phyloP scores from a whole-genome alignment of 2,113 vertebrate genomes.

The Crotalus helleri region DNA sequence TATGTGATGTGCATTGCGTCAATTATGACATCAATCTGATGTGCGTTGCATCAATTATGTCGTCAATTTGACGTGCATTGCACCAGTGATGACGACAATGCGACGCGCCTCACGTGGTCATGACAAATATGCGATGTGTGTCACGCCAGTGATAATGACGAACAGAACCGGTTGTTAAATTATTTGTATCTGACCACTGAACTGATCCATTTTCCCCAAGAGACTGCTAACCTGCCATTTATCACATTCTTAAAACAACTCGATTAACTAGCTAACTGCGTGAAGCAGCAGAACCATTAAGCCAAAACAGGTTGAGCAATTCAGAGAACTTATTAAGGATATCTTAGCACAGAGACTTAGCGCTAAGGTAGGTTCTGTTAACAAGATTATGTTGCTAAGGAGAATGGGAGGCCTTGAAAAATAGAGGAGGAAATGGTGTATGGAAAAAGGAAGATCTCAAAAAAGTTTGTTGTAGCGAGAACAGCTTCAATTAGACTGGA shows the following conservation, averaged over 20 bases:
- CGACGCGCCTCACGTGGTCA: no score
- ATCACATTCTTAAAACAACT: neutral
- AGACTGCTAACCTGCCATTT: neutral
- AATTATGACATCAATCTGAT: no score
- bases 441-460: fast-evolving
- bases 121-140: no score
- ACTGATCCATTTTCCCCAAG: slow-evolving; percentile 55
- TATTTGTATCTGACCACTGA: neutral
- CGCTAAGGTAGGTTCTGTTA: neutral
- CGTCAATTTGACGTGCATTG: no score
- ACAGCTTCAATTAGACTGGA: neutral
- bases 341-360: neutral
- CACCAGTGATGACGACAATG: no score
- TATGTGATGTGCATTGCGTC: no score
- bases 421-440: neutral
- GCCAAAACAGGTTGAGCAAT: neutral
- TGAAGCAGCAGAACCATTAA: fast-evolving
- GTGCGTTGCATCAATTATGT: no score
- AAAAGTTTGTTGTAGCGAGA: neutral
- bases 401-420: neutral
- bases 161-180: no score
- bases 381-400: neutral
- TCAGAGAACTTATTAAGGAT: neutral
- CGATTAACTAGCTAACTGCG: neutral
- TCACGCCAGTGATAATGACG: no score